Base-by-base conservation (phyloP, 2,113 vertebrate species). In the Pterophyllum scalare region DNA sequence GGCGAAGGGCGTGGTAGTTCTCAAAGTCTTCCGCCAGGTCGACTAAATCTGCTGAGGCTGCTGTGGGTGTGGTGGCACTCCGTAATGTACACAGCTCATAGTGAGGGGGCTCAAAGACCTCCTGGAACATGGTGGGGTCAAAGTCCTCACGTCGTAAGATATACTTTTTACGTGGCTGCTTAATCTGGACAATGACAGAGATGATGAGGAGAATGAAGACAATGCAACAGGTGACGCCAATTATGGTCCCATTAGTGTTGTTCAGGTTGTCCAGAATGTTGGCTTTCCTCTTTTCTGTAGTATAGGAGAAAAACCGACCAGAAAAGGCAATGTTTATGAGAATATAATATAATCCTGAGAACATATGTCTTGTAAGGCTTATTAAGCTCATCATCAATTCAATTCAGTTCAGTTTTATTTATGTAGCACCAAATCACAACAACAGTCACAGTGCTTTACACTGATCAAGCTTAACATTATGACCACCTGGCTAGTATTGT, bases 141-240 rank as follows among this genome's bases (percentile, higher is more conserved):
- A 98, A 98, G 96, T 99, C 98, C 88, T 98, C 90, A 49, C 97
- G 98, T 94, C 97, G 97, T 88, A 97, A 96, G 84, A 99, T 96
- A 90, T 98, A 99, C 93, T 99, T 99, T 93, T 99, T 99, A 81
- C 98, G 97, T 46, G 98, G 98, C 95, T 99, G 98, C 94, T 98
- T 99, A 95, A 99, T 97, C 94, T 99, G 98, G 82, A 99, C 98
- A 74, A 99, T 95, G 85, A 99, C 96, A 9, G 98, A 99, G 88
- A 99, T 89, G 88, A 97, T 95, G 90, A 99, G 97, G 77, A 99
- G 98, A 94, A 99, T 96, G 93, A 99, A 95, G 80, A 99, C 98
- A 86, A 99, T 96, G 95, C 98, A 98, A 93, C 97, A 98, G 43
- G 98, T 98, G 80, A 99, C 97, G 1, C 98, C 98, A 76, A 99